Evolutionary conservation across 2,888 invertebrate species (phyloP), one percentile per base, ranked within the genome.

Genomic region (Lomographa bimaculata): DNA sequence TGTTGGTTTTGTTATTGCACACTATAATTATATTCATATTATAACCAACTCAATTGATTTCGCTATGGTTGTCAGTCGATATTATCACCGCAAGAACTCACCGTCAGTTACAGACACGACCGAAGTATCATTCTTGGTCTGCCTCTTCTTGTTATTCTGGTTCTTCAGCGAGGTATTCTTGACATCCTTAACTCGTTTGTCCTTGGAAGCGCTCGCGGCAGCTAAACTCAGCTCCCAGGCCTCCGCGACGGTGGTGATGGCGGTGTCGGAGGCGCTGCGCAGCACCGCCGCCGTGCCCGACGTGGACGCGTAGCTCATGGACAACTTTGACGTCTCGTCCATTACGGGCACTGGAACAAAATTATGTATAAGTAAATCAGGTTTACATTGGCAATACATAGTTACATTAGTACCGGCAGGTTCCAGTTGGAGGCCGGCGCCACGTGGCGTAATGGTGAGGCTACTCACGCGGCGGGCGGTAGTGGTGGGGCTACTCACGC

Each of bases 131-230:
- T 56, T 58, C 48, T 82, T 85, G 17, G 61, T 63, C 49, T 74
- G 79, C 3, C 80, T 57, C 53, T 85, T 86, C 73, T 86, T 86
- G 39, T 39, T 77, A 47, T 60, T 70, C 51, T 81, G 82, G 12
- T 86, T 82, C 45, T 89, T 89, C 47, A 87, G 71, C 29, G 80
- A 67, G 2, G 91, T 89, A 74, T 95, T 93, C 79, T 95, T 93
- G 29, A 93, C 93, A 81, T 96, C 96, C 75, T 96, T 97, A 47
- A 94, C 93, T 24, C 97, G 91, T 76, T 97, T 97, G 78, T 97
- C 97, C 82, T 97, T 96, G 32, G 96, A 96, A 7, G 95, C 95
- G 46, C 95, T 94, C 30, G 95, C 96, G 28, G 97, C 96, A 5
- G 96, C 95, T 38, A 96, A 93, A 57, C 95, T 95, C n/a, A 95